A percentile compares a stretch with the other conserved stretches of the same genome.
phyloP scores from a whole-genome alignment of 2,113 vertebrate genomes.

The Struthio camelus region DNA sequence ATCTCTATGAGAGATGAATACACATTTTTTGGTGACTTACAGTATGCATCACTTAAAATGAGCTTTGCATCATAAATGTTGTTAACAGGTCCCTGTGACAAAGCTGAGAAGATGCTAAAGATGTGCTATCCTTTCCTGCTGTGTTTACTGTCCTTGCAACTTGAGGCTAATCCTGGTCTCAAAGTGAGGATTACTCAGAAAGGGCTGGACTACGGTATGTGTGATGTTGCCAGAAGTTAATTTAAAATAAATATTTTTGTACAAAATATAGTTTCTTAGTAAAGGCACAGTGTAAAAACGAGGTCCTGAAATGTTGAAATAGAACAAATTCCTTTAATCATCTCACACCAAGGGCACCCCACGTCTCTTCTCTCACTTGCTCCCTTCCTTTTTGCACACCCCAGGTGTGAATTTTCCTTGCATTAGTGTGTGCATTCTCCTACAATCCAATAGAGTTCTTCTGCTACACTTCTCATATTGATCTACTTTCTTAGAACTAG shows the following conservation, averaged over 20 bases:
- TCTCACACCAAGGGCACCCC: neutral
- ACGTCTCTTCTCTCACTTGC: neutral
- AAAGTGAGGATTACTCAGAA: conserved; percentile 58
- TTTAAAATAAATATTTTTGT: neutral
- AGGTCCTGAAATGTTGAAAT: neutral
- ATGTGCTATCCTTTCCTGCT: conserved; percentile 56
- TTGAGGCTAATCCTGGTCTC: conserved; percentile 54
- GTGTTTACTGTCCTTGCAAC: neutral
- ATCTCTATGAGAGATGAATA: neutral
- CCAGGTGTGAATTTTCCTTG: neutral
- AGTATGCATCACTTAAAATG: neutral
- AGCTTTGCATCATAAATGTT: neutral
- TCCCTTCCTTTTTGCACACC: neutral
- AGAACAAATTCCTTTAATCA: neutral
- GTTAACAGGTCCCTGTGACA: conserved; percentile 31
- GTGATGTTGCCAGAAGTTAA: neutral
- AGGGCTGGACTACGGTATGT: conserved; percentile 45
- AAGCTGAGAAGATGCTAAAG: neutral
- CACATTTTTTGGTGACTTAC: neutral
- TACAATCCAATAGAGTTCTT: neutral
- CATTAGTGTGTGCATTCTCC: neutral
- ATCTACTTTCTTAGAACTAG: neutral
- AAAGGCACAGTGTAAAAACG: neutral
- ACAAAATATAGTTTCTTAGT: neutral
- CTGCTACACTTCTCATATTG: neutral